Evolutionary conservation across 2,888 invertebrate genomes (phyloP).

Genomic region (Ochropleura leucogaster): DNA sequence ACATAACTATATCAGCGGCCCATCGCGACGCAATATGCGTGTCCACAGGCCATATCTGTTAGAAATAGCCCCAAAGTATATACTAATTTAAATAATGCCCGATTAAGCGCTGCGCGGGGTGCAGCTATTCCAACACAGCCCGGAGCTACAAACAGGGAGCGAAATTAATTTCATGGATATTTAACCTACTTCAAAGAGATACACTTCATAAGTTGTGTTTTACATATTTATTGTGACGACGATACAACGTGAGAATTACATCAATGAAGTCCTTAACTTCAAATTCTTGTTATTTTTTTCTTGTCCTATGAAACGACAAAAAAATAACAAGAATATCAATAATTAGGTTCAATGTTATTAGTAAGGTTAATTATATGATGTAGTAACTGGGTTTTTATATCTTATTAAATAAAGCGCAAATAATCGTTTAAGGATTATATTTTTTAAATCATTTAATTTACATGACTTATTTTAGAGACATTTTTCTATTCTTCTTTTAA

Average conservation of each 20-base stretch:
- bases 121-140: constrained; percentile 67
- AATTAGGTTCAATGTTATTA: not conserved
- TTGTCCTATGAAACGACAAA: too few species aligned
- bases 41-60: constrained; percentile 50
- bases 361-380: not conserved
- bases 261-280: constrained; percentile 30
- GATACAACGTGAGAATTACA: constrained; percentile 31
- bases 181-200: constrained; percentile 69
- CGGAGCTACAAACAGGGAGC: constrained; percentile 53
- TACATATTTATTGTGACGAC: constrained; percentile 37
- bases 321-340: too few species aligned
- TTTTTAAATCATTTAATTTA: too few species aligned
- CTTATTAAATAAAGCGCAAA: too few species aligned
- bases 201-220: constrained; percentile 52
- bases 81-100: constrained; percentile 78
- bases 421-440: too few species aligned
- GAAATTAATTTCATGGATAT: constrained; percentile 75
- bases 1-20: constrained; percentile 49
- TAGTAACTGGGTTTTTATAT: too few species aligned
- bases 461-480: too few species aligned
- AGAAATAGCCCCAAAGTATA: constrained; percentile 63
- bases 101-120: constrained; percentile 70
- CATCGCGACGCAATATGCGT: constrained; percentile 35
- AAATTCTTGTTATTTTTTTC: too few species aligned
- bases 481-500: too few species aligned